These are phyloP conservation scores for Empidonax traillii DNA, from an alignment of 2,113 vertebrate genomes.

Conservation along the genomic window DNA sequence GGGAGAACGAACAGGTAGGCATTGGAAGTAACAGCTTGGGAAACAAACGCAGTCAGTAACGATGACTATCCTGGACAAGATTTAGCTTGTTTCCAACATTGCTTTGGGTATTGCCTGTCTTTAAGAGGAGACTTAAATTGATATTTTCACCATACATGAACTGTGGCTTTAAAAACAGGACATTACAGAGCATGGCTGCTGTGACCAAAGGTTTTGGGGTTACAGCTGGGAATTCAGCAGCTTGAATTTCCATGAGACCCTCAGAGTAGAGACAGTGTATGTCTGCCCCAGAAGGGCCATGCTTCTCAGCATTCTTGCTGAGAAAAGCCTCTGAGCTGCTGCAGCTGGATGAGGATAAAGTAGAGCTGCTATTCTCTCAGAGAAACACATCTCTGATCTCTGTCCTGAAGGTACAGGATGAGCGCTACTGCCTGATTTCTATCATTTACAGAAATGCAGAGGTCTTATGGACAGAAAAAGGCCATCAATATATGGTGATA, in stretches of 20 bases:
- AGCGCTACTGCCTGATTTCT: neutral
- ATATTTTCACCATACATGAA: neutral
- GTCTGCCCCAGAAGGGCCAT: neutral
- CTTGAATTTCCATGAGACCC: neutral
- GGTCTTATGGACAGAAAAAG: neutral
- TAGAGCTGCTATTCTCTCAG: neutral
- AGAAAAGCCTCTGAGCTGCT: neutral
- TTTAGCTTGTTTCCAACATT: neutral
- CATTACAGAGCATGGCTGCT: accelerated
- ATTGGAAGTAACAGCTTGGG: neutral
- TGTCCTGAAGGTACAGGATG: neutral
- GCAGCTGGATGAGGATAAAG: neutral
- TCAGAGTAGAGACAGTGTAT: accelerated
- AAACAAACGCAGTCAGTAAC: neutral
- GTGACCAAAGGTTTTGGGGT: neutral
- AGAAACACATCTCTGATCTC: neutral
- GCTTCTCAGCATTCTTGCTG: neutral
- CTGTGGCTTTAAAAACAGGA: neutral
- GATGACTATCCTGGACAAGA: neutral
- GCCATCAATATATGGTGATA: accelerated
- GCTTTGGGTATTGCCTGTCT: neutral
- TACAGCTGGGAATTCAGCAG: neutral
- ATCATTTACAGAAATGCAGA: neutral
- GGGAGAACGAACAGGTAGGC: no score
- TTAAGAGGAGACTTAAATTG: neutral